phyloP scores from a whole-genome alignment of 2,113 vertebrate species.

The Centrocercus urophasianus region DNA sequence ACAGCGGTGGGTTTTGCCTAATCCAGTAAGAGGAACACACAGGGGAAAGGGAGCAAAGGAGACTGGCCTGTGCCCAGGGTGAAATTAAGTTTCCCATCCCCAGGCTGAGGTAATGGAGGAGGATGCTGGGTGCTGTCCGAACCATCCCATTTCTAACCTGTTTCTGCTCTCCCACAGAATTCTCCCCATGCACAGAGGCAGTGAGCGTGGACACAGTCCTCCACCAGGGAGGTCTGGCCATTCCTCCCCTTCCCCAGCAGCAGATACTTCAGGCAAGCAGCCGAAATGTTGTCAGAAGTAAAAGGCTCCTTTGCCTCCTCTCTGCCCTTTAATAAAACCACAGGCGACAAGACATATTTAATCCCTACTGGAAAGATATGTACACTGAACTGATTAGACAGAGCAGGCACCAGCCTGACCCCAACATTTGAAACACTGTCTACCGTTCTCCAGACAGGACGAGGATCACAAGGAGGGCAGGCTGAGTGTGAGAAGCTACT shows the following conservation, averaged over 20 bases:
- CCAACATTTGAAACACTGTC: background rate
- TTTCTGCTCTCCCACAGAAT: background rate
- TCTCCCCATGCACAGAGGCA: background rate
- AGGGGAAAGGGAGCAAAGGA: background rate
- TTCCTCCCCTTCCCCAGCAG: background rate
- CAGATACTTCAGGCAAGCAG: background rate
- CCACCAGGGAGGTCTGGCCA: background rate
- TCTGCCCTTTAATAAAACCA: conserved; percentile 35
- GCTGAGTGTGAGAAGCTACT: conserved; percentile 6
- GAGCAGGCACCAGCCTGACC: conserved; percentile 21
- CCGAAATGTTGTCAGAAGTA: background rate
- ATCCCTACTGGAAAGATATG: background rate
- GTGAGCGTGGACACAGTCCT: background rate
- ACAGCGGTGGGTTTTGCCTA: background rate
- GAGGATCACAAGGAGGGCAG: conserved; percentile 32
- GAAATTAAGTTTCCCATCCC: background rate
- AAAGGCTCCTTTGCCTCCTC: conserved; percentile 7
- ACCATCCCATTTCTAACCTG: background rate
- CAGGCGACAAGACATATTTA: conserved; percentile 28
- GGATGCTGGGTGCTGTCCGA: background rate
- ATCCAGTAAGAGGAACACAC: background rate
- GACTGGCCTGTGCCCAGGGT: background rate
- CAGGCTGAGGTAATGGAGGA: too few relatives aligned
- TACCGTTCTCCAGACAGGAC: background rate
- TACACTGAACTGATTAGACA: background rate